Base-by-base conservation (phyloP, 2,888 invertebrate species). In the Ectobius pallidus region DNA sequence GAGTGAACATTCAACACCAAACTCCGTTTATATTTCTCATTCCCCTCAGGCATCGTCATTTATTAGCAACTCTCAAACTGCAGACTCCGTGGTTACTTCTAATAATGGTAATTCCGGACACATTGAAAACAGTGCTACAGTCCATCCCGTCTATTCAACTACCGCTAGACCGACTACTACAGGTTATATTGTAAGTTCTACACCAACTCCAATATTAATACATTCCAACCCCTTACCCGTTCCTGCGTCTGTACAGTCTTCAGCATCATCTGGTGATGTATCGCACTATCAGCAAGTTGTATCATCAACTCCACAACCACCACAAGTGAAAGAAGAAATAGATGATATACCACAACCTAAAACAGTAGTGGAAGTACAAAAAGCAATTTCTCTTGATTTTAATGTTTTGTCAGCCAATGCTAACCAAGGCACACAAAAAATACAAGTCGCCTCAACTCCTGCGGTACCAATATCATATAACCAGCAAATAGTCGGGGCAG, bases 301-400 rank as follows among this genome's bases (percentile, higher is more conserved):
- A 7, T 16, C 25, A 1, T 18, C 16, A 14, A 18, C 1, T 42
- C 6, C 16, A 11, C 27, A 46, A 16, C 65, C 39, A 9, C 58
- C 71, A 32, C 34, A 63, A 52, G 71, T 71, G 0, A 63, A 30
- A 7, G 71, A 71, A 63, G 49, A 63, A 65, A 6, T 30, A 11
- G 39, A 63, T 11, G 52, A 63, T 11, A 25, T 52, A 49, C 52
- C 69, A 44, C 32, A 20, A 30, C 3, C 81, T 2, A 87, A 84
- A 77, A 88, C 88, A 0, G 81, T 85, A 42, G 89, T 91, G 1
- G 90, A 91, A 82, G 82, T 91, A 3, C 90, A 91, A 78, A 85
- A 90, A 80, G 90, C 90, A 0, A 82, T 90, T 20, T 88, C 88
- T 0, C 22, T 65, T 18, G 44, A 65, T 25, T 44, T 65, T 11